Evolutionary conservation across 2,113 vertebrate species (phyloP).

Genomic region (Pipa parva): DNA sequence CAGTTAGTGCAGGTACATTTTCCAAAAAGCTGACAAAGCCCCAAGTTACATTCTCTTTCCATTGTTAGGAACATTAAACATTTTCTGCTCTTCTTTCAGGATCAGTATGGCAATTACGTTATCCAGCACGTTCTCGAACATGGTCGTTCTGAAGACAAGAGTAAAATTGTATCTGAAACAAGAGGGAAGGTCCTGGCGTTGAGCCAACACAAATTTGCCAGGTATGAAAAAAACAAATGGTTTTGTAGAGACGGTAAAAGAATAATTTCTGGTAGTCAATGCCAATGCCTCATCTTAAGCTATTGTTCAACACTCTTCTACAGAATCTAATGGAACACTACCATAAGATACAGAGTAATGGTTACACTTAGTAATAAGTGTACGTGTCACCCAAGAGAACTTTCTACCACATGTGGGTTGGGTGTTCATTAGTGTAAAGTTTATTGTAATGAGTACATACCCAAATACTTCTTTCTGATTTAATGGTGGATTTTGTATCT

Average conservation of each 20-base stretch:
- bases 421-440: too few species aligned
- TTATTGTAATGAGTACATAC: too few species aligned
- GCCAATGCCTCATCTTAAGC: too few species aligned
- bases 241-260: conserved; percentile 22
- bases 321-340: too few species aligned
- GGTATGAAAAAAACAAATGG: conserved; percentile 69
- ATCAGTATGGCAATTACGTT: conserved; percentile 97
- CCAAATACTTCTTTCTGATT: too few species aligned
- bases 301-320: too few species aligned
- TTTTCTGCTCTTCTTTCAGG: conserved; percentile 58
- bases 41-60: not conserved
- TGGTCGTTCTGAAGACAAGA: conserved; percentile 93
- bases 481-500: too few species aligned
- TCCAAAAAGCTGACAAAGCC: not conserved
- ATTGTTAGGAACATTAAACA: not conserved
- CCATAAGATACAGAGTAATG: too few species aligned
- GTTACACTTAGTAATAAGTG: too few species aligned
- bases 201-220: conserved; percentile 98
- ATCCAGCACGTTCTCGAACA: conserved; percentile 98
- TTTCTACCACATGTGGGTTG: too few species aligned
- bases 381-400: too few species aligned
- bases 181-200: conserved; percentile 90
- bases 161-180: conserved; percentile 96
- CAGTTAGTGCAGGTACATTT: conserved; percentile 87
- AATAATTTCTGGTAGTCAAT: too few species aligned